Percentiles rank a stretch among this genome's conserved stretches.
These are phyloP conservation scores for Caprella mutica DNA, from an alignment of 2,888 invertebrate genomes.

Conservation along the genomic window DNA sequence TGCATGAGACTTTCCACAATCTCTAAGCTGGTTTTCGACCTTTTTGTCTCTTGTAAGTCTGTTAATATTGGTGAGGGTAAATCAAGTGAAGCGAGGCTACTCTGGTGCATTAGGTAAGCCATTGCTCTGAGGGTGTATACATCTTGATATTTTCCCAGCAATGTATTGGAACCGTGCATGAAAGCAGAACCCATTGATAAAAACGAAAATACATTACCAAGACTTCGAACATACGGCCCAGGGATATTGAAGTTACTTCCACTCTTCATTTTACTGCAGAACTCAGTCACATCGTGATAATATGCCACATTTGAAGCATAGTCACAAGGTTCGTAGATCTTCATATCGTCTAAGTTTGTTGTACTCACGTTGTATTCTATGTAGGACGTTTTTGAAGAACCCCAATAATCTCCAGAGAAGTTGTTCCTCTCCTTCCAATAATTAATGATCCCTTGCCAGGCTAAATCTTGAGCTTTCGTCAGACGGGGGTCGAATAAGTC, in stretches of 20 bases:
- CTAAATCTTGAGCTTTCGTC: neutral
- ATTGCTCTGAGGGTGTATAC: neutral
- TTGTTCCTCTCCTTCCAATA: neutral
- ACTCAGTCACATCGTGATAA: conserved; percentile 3
- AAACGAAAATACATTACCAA: conserved; percentile 2
- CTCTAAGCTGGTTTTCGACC: neutral
- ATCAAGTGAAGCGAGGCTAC: neutral
- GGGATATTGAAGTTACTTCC: neutral
- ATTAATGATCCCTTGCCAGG: conserved; percentile 9
- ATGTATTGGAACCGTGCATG: conserved; percentile 1
- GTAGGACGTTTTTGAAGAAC: neutral
- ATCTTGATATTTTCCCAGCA: neutral
- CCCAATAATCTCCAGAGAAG: neutral
- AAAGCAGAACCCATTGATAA: neutral
- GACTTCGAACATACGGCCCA: neutral
- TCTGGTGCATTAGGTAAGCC: neutral
- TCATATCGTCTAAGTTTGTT: neutral
- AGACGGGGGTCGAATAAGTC: neutral
- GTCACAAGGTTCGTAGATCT: conserved; percentile 5
- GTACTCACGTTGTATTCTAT: neutral
- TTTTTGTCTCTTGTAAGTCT: neutral
- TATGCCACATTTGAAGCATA: conserved; percentile 7
- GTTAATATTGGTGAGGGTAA: neutral
- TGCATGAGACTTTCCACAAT: neutral
- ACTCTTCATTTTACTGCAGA: neutral